Evolutionary conservation across 2,888 invertebrate species (phyloP).

Genomic region (Drosophila setosimentum): DNA sequence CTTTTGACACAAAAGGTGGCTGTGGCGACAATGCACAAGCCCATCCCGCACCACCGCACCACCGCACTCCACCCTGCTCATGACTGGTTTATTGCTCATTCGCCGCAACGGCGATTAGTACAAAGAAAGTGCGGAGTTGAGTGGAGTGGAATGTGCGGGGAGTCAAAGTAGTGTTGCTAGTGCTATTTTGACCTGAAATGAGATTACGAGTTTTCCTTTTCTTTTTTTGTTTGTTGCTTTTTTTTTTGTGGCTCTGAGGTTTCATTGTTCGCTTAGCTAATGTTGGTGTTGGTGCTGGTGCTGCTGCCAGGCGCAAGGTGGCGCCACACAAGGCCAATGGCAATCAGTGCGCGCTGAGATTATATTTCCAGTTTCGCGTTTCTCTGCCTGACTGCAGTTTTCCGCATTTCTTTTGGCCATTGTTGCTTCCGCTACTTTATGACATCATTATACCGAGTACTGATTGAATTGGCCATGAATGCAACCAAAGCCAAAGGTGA

Average conservation of each 20-base stretch:
- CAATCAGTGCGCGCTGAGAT: conserved; percentile 42
- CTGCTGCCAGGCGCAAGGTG: conserved; percentile 15
- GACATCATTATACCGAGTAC: conserved; percentile 62
- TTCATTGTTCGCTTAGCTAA: conserved; percentile 56
- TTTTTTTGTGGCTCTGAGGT: conserved; percentile 68
- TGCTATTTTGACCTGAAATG: conserved; percentile 50
- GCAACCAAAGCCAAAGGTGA: conserved; percentile 26
- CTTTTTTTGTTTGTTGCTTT: no score
- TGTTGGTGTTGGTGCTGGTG: not conserved
- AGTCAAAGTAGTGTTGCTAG: conserved; percentile 12
- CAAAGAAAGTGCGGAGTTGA: not conserved
- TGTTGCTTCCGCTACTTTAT: conserved; percentile 44
- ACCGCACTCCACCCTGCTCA: conserved; percentile 24
- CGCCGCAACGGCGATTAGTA: conserved; percentile 75
- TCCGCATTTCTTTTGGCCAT: not conserved
- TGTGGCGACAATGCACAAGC: conserved; percentile 57
- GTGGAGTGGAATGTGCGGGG: not conserved
- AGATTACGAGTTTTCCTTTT: conserved; percentile 71
- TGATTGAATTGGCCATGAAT: conserved; percentile 43
- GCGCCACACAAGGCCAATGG: conserved; percentile 56
- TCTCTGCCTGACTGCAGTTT: conserved; percentile 4
- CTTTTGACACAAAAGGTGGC: conserved; percentile 80
- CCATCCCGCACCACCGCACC: not conserved
- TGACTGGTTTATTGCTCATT: conserved; percentile 76
- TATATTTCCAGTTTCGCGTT: conserved; percentile 31